Evolutionary conservation across 2,797 vertebrate species (phyloP), one percentile per base, ranked within the genome.

Genomic region (Sebastes trivittatus): DNA sequence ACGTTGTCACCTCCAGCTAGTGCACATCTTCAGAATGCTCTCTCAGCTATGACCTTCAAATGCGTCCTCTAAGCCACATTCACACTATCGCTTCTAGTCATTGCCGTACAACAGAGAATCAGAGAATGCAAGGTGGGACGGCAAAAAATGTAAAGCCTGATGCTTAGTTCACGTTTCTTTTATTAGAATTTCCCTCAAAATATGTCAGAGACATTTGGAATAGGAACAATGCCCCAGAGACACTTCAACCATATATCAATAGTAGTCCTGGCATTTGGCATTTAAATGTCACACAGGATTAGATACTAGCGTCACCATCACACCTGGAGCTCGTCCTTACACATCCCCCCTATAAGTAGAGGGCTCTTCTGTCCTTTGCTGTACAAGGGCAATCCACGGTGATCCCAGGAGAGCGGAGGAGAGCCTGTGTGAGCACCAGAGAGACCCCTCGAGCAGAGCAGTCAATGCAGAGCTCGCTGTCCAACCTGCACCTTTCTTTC

Each of bases 221-320:
- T 61, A 70, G 65, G 82, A 86, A 20, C 42, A 75, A 75, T 78
- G 65, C 76, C 82, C 76, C 20, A 70, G 60, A 78, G 79, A 73
- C 68, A 77, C 81, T 87, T 75, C 78, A 75, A 83, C 91, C 68
- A 92, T 88, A 92, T 85, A 92, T 92, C 93, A 92, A 83, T 72
- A 70, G 86, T 85, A 82, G 85, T 87, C 87, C 92, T 93, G 93
- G 84, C 94, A 95, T 95, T 95, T 93, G 93, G 84, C 94, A 95
- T 95, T 95, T 94, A 95, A 95, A 95, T 95, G 93, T 94, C 94
- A 95, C 55, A 70, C 86, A 74, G 83, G 88, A 94, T 93, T 92
- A 88, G 91, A 88, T 80, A 87, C 82, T 87, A 83, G 75, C 82
- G 32, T 93, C 82, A 90, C 66, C 72, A 81, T 73, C 87, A 87